Conservation (phyloP, 1,140 invertebrate genomes). For the Caenorhabditis latens region DNA sequence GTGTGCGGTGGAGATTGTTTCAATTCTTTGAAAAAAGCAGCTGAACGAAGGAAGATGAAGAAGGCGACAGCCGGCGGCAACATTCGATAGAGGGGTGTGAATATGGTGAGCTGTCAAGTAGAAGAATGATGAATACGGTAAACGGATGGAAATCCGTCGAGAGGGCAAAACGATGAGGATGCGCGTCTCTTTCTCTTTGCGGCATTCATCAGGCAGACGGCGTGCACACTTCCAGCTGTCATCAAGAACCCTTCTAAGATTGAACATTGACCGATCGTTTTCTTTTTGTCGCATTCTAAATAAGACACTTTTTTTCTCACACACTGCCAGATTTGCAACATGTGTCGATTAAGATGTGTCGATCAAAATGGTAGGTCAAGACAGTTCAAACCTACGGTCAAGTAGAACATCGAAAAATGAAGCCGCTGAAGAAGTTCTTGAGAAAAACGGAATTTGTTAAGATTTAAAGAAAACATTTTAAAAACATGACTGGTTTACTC, state of each 20-base stretch:
- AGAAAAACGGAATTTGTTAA: too few relatives aligned
- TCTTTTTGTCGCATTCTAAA: conserved; percentile 49
- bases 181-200: neutral
- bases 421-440: too few relatives aligned
- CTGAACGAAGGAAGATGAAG: conserved; percentile 2
- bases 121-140: conserved; percentile 55
- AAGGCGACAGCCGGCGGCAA: conserved; percentile 37
- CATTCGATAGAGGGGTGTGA: conserved; percentile 9
- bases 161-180: conserved; percentile 39
- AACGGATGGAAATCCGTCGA: conserved; percentile 53
- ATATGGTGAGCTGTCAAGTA: conserved; percentile 53
- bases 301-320: neutral
- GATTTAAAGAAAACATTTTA: too few relatives aligned
- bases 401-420: neutral
- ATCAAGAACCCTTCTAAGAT: conserved; percentile 38
- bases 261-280: conserved; percentile 53
- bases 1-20: conserved; percentile 32
- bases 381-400: neutral
- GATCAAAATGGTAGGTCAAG: neutral
- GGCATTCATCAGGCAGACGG: conserved; percentile 48
- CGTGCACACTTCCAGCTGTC: conserved; percentile 54
- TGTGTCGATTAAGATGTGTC: neutral
- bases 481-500: too few relatives aligned
- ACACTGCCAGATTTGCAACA: conserved; percentile 27
- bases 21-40: conserved; percentile 45